Evolutionary conservation across 2,797 vertebrate species (phyloP).

Genomic region (Rhabdomys pumilio): DNA sequence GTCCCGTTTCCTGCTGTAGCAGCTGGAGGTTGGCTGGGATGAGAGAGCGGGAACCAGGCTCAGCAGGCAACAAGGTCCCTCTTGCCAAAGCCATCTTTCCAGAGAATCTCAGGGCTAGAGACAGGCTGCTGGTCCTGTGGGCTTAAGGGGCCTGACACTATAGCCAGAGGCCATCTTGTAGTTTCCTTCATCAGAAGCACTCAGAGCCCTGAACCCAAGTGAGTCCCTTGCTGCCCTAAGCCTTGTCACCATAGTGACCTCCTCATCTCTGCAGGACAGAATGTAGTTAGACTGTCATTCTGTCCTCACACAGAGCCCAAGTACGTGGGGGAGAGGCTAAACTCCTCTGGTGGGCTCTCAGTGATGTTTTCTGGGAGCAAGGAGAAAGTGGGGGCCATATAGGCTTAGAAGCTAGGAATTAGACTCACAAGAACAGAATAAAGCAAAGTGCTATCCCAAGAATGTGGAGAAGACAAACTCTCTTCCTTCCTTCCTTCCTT

Average conservation of each 20-base stretch:
- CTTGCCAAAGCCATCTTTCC: neutral
- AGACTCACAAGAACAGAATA: neutral
- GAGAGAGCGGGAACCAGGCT: neutral
- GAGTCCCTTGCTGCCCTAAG: neutral
- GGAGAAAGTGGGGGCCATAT: neutral
- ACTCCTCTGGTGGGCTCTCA: neutral
- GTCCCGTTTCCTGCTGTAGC: too few species aligned
- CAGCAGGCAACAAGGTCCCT: neutral
- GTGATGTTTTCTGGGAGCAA: neutral
- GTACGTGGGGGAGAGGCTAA: neutral
- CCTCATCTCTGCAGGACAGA: neutral
- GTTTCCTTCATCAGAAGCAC: neutral
- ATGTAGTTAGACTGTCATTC: neutral
- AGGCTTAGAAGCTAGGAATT: too few species aligned
- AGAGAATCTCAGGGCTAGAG: neutral
- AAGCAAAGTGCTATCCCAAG: neutral
- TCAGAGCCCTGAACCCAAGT: neutral
- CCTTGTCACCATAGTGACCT: neutral
- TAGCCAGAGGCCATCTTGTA: neutral
- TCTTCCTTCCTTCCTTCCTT: neutral
- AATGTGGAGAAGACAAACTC: neutral
- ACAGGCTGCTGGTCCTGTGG: neutral
- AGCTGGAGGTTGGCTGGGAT: neutral
- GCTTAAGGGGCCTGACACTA: neutral
- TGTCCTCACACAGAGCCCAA: neutral